Evolutionary conservation across 2,888 invertebrate species (phyloP), one percentile per base, ranked within the genome.

Genomic region (Drosophila monieri): DNA sequence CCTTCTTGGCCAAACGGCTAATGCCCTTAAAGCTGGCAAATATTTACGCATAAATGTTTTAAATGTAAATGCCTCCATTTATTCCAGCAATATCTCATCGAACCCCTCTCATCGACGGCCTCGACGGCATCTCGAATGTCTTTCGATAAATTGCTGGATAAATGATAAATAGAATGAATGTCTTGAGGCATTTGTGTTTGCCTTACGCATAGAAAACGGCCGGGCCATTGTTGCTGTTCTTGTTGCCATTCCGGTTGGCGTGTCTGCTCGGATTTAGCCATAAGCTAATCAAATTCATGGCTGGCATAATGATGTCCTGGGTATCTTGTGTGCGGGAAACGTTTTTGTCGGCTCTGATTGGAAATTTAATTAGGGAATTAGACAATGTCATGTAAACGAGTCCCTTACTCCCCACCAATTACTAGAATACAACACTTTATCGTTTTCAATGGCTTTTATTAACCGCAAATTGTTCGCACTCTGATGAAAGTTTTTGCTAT

Each of bases 281-380:
- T 78, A 86, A 84, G 85, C 87, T 88, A 86, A 88, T 84, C 87
- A 72, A 80, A 84, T 86, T 77, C 88, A 88, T 87, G 73, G 85
- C 78, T 53, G 52, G 80, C 80, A 80, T 77, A 84, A 83, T 88
- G 80, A 86, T 72, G 73, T 64, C 35, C n/a, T 14, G 6, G 51
- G 61, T 80, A 52, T 46, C 60, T 39, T 52, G 32, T 9, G 46
- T 65, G 64, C 49, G 55, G 30, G 10, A 51, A 43, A 51, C 66
- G 58, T 76, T 47, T 54, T 43, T 56, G 25, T 49, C 55, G 48
- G 21, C 53, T 56, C 32, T 41, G 64, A 88, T 80, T 75, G 67
- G 62, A 80, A 73, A 86, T 83, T 73, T 74, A 73, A 86, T 86
- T 72, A 73, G 70, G 56, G 51, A 64, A 64, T 23, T 6, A 27